phyloP scores from a whole-genome alignment of 2,888 invertebrate genomes.

The Sarcophaga carnaria region DNA sequence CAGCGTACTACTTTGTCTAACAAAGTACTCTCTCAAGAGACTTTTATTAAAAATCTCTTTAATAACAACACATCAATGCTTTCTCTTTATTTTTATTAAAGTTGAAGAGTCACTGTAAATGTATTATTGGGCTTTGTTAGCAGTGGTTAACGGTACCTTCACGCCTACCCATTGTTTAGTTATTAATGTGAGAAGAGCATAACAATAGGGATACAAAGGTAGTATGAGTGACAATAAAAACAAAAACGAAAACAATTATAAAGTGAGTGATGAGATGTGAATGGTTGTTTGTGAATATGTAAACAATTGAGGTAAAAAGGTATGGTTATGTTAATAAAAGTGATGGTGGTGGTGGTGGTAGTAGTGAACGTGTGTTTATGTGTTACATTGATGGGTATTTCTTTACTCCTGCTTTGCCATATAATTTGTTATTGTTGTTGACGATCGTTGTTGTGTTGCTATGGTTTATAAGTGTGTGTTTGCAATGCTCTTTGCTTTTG shows the following conservation, averaged over 20 bases:
- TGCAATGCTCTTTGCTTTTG: not conserved
- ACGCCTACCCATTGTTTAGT: slow-evolving; percentile 60
- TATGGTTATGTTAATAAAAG: not conserved
- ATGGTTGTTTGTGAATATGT: not conserved
- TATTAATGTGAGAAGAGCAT: slow-evolving; percentile 63
- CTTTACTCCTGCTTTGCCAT: slow-evolving; percentile 55
- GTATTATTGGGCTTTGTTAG: not conserved
- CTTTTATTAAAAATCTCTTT: not conserved
- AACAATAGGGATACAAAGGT: slow-evolving; percentile 53
- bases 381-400: not conserved
- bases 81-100: slow-evolving; percentile 16
- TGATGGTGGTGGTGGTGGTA: slow-evolving; percentile 25
- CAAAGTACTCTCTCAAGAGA: no score
- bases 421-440: slow-evolving; percentile 21
- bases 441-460: slow-evolving; percentile 60
- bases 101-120: slow-evolving; percentile 51
- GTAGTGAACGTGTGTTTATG: not conserved
- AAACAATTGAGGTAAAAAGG: not conserved
- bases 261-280: not conserved
- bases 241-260: slow-evolving; percentile 30
- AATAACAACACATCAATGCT: not conserved
- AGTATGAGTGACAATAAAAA: slow-evolving; percentile 29
- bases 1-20: no score
- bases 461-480: slow-evolving; percentile 47
- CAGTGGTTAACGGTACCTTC: slow-evolving; percentile 61